Evolutionary conservation across 1,140 invertebrate genomes (phyloP).

Genomic region (Diabrotica virgifera): DNA sequence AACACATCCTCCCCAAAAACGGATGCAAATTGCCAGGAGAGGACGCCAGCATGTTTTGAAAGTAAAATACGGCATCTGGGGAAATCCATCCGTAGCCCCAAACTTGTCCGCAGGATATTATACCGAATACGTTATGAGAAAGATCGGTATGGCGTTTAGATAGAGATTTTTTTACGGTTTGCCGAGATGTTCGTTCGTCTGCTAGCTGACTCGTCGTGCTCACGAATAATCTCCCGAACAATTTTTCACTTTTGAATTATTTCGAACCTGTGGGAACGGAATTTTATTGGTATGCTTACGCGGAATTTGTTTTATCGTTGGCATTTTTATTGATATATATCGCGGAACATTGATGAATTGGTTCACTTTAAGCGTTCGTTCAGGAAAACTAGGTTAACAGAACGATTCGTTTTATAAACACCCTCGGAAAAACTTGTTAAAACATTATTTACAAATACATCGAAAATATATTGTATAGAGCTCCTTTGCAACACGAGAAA

Average conservation of each 20-base stretch:
- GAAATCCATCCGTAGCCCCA: conserved; percentile 31
- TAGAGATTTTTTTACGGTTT: conserved; percentile 32
- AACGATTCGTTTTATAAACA: no score
- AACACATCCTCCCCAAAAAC: conserved; percentile 24
- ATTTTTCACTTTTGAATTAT: conserved; percentile 17
- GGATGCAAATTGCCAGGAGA: conserved; percentile 31
- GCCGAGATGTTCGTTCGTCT: conserved; percentile 7
- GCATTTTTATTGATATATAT: conserved; percentile 5
- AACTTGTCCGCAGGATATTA: conserved; percentile 24
- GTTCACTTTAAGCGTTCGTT: no score
- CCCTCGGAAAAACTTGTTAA: no score
- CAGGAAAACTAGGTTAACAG: no score
- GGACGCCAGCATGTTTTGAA: conserved; percentile 29
- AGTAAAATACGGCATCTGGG: conserved; percentile 33
- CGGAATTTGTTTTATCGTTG: not conserved
- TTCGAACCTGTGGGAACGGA: not conserved
- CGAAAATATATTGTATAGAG: no score
- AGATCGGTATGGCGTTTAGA: conserved; percentile 29
- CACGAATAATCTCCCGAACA: conserved; percentile 7
- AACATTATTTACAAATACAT: no score
- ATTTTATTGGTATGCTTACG: not conserved
- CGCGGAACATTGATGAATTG: not conserved
- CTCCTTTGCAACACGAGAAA: no score
- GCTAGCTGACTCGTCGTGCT: not conserved
- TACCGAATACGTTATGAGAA: conserved; percentile 23